Base-by-base conservation (phyloP, 1,140 invertebrate species). In the Drosophila ironensis region DNA sequence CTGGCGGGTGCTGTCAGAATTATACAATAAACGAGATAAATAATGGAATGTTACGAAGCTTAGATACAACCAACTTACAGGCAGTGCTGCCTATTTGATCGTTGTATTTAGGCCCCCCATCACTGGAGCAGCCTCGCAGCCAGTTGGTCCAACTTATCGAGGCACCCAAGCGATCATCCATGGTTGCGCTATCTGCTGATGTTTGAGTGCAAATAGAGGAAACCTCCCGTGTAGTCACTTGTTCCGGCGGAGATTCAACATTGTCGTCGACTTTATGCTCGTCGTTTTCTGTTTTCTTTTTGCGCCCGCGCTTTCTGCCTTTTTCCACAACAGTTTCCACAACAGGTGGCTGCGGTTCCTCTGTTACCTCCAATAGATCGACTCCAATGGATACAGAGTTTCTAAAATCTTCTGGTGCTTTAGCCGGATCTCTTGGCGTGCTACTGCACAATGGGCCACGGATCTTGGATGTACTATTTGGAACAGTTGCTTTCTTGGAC, bases 381-480 rank as follows among this genome's bases (percentile, higher is more conserved):
- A 56, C 0, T n/a, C 40, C 59, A 3, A 63, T 52, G 1, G 37
- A 24, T 6, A 16, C 42, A 1, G 41, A 48, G 4, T 35, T 7
- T 4, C 25, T 25, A 2, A 35, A 28, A 1, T 6, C 19, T 6
- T 24, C 37, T 0, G 22, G 4, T 2, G 7, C 1, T 1, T 19
- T 14, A 4, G 25, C 33, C 0, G 24, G 6, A 47, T 22, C 46
- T 9, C 25, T 22, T 3, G 72, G 67, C 2, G 73, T 77, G 35
- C 72, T 76, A 7, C 52, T 67, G 42, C 17, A 59, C 3, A 71
- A n/a, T 7, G 73, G 52, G 8, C 30, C 14, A 12, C 30, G 30
- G 8, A 5, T 4, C 7, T 16, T 5, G 5, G 16, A 2, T 1
- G 37, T 7, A 2, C 16, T 42, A 2, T 5, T 47, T 2, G 2